These are phyloP conservation scores for Tragelaphus imberbis DNA, from an alignment of 2,113 vertebrate genomes.

Conservation along the genomic window DNA sequence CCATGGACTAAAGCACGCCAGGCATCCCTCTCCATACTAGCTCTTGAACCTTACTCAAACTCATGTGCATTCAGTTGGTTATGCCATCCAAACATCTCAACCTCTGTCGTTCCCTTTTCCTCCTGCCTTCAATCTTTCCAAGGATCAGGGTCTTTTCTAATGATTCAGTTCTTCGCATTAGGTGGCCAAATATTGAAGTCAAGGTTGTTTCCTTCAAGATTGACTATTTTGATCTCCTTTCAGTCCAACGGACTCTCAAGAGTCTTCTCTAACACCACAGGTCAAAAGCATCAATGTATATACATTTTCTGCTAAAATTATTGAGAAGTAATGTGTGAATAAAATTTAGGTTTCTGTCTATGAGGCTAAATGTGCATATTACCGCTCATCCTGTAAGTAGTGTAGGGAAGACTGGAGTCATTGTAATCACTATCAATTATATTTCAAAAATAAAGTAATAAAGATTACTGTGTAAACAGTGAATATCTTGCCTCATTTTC, in stretches of 20 bases:
- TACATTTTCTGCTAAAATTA: not conserved
- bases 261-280: not conserved
- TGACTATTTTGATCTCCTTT: not conserved
- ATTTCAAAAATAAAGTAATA: not conserved
- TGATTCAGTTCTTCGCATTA: not conserved
- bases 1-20: not conserved
- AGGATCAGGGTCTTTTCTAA: not conserved
- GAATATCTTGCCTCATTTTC: not conserved
- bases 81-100: not conserved
- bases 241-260: not conserved
- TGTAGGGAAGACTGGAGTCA: not conserved
- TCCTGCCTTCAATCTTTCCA: not conserved
- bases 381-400: not conserved
- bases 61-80: not conserved
- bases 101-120: not conserved
- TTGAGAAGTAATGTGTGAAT: not conserved
- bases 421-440: not conserved
- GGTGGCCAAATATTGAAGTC: not conserved
- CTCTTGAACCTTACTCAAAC: not conserved
- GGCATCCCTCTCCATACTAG: not conserved
- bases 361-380: not conserved
- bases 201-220: not conserved
- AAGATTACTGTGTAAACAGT: not conserved
- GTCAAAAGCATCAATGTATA: not conserved
- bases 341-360: not conserved